Evolutionary conservation across 2,113 vertebrate species (phyloP).

Genomic region (Ictidomys tridecemlineatus): DNA sequence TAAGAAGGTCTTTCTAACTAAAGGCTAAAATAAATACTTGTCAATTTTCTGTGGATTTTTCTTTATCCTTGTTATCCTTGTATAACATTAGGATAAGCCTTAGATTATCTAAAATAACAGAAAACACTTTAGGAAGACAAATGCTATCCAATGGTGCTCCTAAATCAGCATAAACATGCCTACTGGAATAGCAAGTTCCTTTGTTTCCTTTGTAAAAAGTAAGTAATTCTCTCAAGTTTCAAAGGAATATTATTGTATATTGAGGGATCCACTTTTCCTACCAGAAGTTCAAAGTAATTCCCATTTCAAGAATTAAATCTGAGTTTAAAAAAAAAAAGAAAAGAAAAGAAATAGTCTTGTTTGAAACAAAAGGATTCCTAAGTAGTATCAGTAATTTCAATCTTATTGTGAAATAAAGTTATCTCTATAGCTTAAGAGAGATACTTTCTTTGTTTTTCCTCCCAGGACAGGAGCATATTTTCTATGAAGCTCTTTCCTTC

Average conservation of each 20-base stretch:
- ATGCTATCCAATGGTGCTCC: background rate
- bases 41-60: conserved; percentile 16
- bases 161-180: background rate
- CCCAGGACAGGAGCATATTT: background rate
- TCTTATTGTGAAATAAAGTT: background rate
- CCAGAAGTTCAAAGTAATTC: background rate
- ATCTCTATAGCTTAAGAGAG: background rate
- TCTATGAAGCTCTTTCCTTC: background rate
- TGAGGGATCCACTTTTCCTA: background rate
- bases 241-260: background rate
- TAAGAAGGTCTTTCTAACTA: background rate
- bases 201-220: background rate
- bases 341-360: background rate
- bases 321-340: background rate
- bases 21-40: conserved; percentile 48
- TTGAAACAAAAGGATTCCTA: background rate
- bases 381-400: background rate
- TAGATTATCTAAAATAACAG: conserved; percentile 51
- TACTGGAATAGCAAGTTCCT: background rate
- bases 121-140: conserved; percentile 54
- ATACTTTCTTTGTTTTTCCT: background rate
- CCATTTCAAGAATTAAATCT: background rate
- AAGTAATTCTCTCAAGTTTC: background rate
- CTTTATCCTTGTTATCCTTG: conserved; percentile 15
- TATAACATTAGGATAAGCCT: background rate